These are phyloP conservation scores for Meiosimyza decipiens DNA, from an alignment of 2,888 invertebrate species.

Conservation along the genomic window DNA sequence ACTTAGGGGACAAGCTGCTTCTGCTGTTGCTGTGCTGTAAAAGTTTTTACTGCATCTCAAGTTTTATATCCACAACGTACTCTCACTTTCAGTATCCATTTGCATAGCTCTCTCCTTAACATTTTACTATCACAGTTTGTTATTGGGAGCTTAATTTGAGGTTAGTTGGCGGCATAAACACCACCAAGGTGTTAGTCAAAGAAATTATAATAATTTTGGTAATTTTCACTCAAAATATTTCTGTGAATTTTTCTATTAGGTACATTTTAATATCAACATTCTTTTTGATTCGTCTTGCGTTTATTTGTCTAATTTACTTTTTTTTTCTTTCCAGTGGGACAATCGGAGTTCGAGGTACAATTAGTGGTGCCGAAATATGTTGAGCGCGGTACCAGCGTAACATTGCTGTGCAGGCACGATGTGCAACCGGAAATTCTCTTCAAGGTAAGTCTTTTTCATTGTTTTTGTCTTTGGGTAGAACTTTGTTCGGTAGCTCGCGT, in stretches of 20 bases:
- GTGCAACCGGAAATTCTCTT: constrained; percentile 79
- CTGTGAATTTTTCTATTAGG: background rate
- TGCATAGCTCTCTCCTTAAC: no score
- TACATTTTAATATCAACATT: background rate
- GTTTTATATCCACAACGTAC: no score
- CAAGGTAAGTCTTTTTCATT: constrained; percentile 72
- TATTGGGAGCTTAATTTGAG: no score
- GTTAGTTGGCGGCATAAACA: no score
- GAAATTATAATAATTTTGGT: background rate
- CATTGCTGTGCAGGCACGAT: constrained; percentile 80
- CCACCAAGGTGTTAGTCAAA: no score
- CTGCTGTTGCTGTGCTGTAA: no score
- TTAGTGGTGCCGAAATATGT: constrained; percentile 79
- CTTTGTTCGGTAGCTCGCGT: background rate
- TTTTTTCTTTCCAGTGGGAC: constrained; percentile 60
- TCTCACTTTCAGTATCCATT: no score
- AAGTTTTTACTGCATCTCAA: no score
- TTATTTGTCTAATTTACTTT: constrained; percentile 4
- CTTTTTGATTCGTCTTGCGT: background rate
- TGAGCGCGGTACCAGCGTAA: constrained; percentile 76
- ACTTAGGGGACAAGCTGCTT: no score
- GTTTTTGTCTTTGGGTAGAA: background rate
- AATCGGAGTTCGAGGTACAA: constrained; percentile 73
- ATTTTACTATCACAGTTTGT: no score
- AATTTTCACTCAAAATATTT: background rate